phyloP scores from a whole-genome alignment of 2,888 invertebrate genomes.

The Clitarchus hookeri region DNA sequence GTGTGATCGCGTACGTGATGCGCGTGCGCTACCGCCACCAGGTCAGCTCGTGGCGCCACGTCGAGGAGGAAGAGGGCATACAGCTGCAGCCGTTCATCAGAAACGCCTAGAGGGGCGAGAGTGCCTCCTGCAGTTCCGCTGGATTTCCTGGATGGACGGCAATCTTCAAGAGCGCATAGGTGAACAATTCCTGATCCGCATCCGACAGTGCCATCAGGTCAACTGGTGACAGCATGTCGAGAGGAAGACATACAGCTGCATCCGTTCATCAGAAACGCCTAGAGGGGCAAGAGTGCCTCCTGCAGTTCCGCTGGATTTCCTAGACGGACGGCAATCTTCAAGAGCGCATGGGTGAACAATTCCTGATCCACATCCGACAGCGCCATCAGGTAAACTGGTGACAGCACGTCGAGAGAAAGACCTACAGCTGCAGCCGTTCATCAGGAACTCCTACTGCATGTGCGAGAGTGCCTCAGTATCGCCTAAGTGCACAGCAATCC shows the following conservation, averaged over 20 bases:
- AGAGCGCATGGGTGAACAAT: too few relatives aligned
- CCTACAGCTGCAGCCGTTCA: background rate
- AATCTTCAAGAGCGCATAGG: too few relatives aligned
- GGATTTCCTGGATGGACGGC: too few relatives aligned
- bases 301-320: too few relatives aligned
- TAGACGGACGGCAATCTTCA: too few relatives aligned
- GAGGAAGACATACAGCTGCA: background rate
- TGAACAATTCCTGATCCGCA: background rate
- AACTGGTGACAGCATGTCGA: background rate
- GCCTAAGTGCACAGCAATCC: background rate
- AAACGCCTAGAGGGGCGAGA: background rate
- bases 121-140: too few relatives aligned
- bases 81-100: constrained; percentile 9
- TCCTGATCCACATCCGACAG: background rate
- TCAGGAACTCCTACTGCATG: background rate
- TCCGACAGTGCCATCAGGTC: background rate
- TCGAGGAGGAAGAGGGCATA: background rate
- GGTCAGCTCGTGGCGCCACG: background rate
- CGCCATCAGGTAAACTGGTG: background rate
- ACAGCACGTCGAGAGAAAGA: background rate
- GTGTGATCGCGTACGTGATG: constrained; percentile 20
- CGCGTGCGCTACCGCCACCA: background rate
- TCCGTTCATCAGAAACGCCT: background rate
- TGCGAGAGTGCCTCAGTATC: too few relatives aligned
- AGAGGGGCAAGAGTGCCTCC: background rate